These are phyloP conservation scores for Spatula clypeata DNA, from an alignment of 2,797 vertebrate genomes.

Conservation along the genomic window DNA sequence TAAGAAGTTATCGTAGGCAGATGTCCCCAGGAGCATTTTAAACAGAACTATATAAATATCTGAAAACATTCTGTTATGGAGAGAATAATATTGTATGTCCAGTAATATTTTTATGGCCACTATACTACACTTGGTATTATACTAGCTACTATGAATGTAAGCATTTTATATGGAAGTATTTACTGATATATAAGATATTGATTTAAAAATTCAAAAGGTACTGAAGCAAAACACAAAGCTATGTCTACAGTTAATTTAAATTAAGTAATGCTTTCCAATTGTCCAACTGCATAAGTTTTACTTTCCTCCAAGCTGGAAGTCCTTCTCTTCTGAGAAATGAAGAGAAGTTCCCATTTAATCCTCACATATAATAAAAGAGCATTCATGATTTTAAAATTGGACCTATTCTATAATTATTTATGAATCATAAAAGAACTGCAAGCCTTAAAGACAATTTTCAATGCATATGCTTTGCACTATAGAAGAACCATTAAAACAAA, in stretches of 20 bases:
- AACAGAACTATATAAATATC: not conserved
- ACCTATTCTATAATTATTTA: conserved; percentile 11
- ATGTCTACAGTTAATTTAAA: not conserved
- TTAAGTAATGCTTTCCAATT: not conserved
- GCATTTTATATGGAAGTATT: not conserved
- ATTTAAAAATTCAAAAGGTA: not conserved
- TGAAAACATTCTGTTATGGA: not conserved
- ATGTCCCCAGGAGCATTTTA: not conserved
- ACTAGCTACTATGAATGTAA: not conserved
- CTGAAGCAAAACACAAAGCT: not conserved
- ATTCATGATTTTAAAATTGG: not conserved
- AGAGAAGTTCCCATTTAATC: conserved; percentile 27
- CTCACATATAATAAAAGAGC: not conserved
- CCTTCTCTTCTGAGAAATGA: not conserved
- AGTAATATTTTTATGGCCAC: not conserved
- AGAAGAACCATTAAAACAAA: not conserved
- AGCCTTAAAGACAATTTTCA: conserved; percentile 21
- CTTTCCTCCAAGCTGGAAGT: not conserved
- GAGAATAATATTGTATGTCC: not conserved
- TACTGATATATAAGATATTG: not conserved
- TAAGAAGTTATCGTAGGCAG: not conserved
- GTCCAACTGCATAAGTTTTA: not conserved
- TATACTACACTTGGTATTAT: not conserved
- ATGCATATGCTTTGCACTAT: not conserved
- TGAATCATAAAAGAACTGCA: conserved; percentile 29